phyloP scores from a whole-genome alignment of 2,113 vertebrate species.

The Cardinalis cardinalis region DNA sequence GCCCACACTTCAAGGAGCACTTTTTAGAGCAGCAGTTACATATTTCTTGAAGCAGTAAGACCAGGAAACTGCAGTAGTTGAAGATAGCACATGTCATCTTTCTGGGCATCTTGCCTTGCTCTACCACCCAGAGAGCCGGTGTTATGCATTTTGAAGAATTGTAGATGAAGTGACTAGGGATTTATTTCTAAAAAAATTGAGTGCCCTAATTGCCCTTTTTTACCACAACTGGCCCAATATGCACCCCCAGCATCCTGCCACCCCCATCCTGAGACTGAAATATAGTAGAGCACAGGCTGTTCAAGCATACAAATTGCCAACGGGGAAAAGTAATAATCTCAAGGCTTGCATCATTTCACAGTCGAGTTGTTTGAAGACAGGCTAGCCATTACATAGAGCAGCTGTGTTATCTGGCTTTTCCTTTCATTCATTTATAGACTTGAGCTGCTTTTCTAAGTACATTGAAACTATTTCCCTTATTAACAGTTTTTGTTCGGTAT shows the following conservation, averaged over 20 bases:
- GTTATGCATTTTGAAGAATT: background rate
- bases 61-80: background rate
- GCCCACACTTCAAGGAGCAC: background rate
- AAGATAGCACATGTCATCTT: constrained; percentile 15
- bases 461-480: constrained; percentile 15
- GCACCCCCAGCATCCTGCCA: background rate
- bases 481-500: background rate
- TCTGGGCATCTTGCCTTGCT: constrained; percentile 13
- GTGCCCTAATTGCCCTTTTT: constrained; percentile 19
- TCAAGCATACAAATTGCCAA: constrained; percentile 28
- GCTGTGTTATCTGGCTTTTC: constrained; percentile 37
- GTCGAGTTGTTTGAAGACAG: constrained; percentile 57
- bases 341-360: constrained; percentile 68
- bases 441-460: background rate
- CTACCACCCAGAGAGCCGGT: background rate
- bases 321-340: constrained; percentile 51
- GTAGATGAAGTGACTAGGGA: background rate
- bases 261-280: background rate
- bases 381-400: constrained; percentile 54
- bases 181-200: background rate
- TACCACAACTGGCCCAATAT: background rate
- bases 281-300: background rate
- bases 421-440: constrained; percentile 27
- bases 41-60: background rate
- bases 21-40: background rate